These are phyloP conservation scores for Platysternon megacephalum DNA, from an alignment of 2,113 vertebrate genomes.

Conservation along the genomic window DNA sequence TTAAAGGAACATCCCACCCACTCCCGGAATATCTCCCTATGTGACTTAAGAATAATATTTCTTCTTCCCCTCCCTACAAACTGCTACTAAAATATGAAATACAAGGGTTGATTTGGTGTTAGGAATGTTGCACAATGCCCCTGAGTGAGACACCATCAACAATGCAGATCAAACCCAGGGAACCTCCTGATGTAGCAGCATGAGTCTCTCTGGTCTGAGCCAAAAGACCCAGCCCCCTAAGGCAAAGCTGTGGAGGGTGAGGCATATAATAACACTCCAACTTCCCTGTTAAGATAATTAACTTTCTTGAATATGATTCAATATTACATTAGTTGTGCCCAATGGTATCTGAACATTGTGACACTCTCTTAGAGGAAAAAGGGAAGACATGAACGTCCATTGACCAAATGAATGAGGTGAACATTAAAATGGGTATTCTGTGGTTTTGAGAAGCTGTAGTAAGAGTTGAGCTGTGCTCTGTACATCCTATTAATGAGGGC, in stretches of 20 bases:
- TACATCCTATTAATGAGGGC: neutral
- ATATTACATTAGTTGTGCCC: neutral
- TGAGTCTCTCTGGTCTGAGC: neutral
- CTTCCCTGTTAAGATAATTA: neutral
- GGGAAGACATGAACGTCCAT: neutral
- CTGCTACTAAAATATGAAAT: neutral
- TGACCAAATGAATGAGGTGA: neutral
- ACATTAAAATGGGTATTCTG: neutral
- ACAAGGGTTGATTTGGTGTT: neutral
- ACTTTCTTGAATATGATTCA: neutral
- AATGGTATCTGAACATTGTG: neutral
- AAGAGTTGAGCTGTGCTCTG: rapidly evolving
- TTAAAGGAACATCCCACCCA: neutral
- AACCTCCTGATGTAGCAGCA: neutral
- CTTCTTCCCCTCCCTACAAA: neutral
- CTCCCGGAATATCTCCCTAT: neutral
- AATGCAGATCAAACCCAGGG: neutral
- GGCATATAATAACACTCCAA: neutral
- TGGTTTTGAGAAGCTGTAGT: neutral
- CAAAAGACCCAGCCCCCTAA: neutral
- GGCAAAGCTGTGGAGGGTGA: neutral
- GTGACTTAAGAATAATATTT: no score
- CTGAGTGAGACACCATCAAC: neutral
- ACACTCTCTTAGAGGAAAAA: neutral
- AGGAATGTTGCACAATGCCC: neutral